phyloP scores from a whole-genome alignment of 2,113 vertebrate species.

The Hucho hucho region DNA sequence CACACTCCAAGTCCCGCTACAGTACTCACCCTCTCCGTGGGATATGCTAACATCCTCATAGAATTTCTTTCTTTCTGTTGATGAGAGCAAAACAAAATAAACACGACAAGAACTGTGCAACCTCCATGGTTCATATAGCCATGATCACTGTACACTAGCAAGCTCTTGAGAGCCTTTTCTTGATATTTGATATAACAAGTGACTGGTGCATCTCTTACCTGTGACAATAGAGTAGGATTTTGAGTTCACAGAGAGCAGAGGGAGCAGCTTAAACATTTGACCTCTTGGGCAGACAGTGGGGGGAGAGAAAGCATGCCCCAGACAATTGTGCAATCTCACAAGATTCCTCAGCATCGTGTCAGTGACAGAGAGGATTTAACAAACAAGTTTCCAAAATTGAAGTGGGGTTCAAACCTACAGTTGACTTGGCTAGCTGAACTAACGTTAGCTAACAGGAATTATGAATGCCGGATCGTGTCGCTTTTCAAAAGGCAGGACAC shows the following conservation, averaged over 20 bases:
- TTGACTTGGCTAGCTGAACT: background rate
- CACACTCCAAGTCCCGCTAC: background rate
- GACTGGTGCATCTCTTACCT: slow-evolving; percentile 47
- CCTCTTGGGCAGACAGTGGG: slow-evolving; percentile 22
- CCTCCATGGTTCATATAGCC: background rate
- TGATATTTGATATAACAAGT: no score
- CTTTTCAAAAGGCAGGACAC: background rate
- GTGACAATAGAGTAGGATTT: slow-evolving; percentile 50
- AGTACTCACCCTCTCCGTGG: slow-evolving; percentile 86
- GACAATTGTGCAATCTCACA: slow-evolving; percentile 33
- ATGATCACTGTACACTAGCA: no score
- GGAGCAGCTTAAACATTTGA: slow-evolving; percentile 4
- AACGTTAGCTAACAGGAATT: background rate
- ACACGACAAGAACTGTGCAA: background rate
- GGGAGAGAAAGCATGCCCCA: slow-evolving; percentile 23
- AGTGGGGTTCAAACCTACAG: background rate
- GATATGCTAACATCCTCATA: slow-evolving; percentile 93
- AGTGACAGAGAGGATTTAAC: background rate
- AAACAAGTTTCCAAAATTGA: background rate
- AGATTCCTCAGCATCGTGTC: slow-evolving; percentile 58
- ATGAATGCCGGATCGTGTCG: background rate
- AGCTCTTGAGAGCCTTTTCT: no score
- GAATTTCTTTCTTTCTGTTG: slow-evolving; percentile 87
- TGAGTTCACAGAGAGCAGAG: slow-evolving; percentile 1
- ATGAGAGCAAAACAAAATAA: slow-evolving; percentile 19